Conservation (phyloP, 2,888 invertebrate genomes). For the Amblyjoppa proteus region DNA sequence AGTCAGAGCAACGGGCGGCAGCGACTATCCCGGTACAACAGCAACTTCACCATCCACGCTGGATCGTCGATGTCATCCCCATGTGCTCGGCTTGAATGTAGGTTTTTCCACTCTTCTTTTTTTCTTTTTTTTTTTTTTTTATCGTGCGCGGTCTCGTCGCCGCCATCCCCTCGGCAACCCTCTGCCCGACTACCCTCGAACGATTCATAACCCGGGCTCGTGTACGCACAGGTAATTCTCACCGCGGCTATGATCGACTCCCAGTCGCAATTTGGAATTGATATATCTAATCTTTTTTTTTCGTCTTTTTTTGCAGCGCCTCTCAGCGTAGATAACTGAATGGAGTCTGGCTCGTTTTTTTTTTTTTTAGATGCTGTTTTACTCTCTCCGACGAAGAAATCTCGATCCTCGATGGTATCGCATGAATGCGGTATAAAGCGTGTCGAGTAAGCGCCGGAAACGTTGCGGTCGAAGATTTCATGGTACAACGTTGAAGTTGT, state of each 20-base stretch:
- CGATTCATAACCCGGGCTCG: conserved; percentile 23
- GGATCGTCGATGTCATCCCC: conserved; percentile 50
- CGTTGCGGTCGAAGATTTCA: conserved; percentile 57
- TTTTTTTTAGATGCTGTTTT: not conserved
- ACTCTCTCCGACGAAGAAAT: not conserved
- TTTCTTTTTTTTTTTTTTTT: conserved; percentile 17
- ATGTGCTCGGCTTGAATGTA: conserved; percentile 19
- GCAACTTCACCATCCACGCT: conserved; percentile 47
- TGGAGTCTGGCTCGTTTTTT: not conserved
- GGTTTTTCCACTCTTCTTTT: conserved; percentile 19
- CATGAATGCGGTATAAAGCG: conserved; percentile 14
- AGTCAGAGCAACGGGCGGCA: conserved; percentile 31
- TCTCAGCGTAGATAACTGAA: no score
- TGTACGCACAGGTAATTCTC: conserved; percentile 76
- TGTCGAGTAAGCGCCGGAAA: conserved; percentile 52
- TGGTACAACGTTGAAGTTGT: conserved; percentile 72
- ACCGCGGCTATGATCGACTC: conserved; percentile 78
- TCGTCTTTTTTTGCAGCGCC: conserved; percentile 44
- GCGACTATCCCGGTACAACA: conserved; percentile 28
- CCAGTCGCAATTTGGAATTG: conserved; percentile 79
- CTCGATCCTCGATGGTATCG: not conserved
- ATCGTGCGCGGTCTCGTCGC: conserved; percentile 32
- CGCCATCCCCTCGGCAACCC: conserved; percentile 27
- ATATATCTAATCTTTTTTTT: conserved; percentile 74
- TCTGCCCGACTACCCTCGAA: conserved; percentile 54